Evolutionary conservation across 2,113 vertebrate genomes (phyloP).

Genomic region (Anoplopoma fimbria): DNA sequence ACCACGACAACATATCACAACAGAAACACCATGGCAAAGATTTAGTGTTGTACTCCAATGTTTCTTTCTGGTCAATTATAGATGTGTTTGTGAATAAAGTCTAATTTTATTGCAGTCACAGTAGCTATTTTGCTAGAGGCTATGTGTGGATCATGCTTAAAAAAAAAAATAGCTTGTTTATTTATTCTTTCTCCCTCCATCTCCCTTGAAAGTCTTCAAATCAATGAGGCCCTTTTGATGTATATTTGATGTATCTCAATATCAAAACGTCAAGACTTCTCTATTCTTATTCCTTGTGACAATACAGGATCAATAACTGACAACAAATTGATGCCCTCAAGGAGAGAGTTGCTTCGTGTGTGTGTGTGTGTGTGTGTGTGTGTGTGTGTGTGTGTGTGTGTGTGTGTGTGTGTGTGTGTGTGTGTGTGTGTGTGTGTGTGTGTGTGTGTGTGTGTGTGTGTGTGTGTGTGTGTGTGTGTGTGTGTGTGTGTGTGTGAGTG

Average conservation of each 20-base stretch:
- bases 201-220: conserved; percentile 25
- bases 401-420: not conserved
- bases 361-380: not conserved
- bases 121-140: conserved; percentile 16
- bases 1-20: conserved; percentile 17
- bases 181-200: not conserved
- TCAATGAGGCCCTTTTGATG: conserved; percentile 58
- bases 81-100: conserved; percentile 8
- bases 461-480: not conserved
- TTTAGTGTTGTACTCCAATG: not conserved
- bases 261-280: conserved; percentile 54
- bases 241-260: conserved; percentile 72
- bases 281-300: conserved; percentile 48
- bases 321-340: conserved; percentile 38
- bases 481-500: not conserved
- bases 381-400: not conserved
- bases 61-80: conserved; percentile 23
- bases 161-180: conserved; percentile 1
- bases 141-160: conserved; percentile 6
- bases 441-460: not conserved
- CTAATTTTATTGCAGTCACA: not conserved
- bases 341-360: not conserved
- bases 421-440: not conserved
- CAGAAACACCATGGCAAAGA: not conserved
- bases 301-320: conserved; percentile 61